Percentiles rank a stretch among this genome's conserved stretches.
Conservation (phyloP, 2,113 vertebrate species). For the Ranitomeya imitator region DNA sequence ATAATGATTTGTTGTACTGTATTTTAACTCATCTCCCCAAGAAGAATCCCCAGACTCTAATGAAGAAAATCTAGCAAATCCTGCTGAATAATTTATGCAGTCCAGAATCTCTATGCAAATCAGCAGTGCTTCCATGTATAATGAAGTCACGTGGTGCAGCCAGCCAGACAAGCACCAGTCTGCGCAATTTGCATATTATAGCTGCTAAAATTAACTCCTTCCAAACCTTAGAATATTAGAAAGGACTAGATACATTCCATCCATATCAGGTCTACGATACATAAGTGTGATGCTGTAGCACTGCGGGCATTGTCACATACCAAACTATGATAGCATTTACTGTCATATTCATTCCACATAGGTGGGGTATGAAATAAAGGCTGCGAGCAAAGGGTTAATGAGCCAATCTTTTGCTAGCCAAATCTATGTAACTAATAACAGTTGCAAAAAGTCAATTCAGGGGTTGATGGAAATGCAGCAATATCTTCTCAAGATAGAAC, state of each 20-base stretch:
- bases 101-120: slow-evolving; percentile 55
- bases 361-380: not conserved
- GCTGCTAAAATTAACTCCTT: slow-evolving; percentile 44
- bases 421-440: not conserved
- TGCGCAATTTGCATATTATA: slow-evolving; percentile 45
- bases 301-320: not conserved
- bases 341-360: not conserved
- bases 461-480: not conserved
- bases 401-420: not conserved
- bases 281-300: too few species aligned
- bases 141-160: slow-evolving; percentile 46
- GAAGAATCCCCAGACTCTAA: slow-evolving; percentile 41
- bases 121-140: slow-evolving; percentile 35
- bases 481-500: not conserved
- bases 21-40: slow-evolving; percentile 31
- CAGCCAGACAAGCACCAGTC: slow-evolving; percentile 44
- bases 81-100: slow-evolving; percentile 55
- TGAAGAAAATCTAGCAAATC: slow-evolving; percentile 56
- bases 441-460: not conserved
- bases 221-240: not conserved
- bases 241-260: not conserved
- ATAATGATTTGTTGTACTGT: slow-evolving; percentile 29
- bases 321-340: not conserved
- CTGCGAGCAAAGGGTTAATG: not conserved
- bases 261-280: not conserved